Conservation (phyloP, 2,113 vertebrate species). For the Epinephelus cyanopodus region DNA sequence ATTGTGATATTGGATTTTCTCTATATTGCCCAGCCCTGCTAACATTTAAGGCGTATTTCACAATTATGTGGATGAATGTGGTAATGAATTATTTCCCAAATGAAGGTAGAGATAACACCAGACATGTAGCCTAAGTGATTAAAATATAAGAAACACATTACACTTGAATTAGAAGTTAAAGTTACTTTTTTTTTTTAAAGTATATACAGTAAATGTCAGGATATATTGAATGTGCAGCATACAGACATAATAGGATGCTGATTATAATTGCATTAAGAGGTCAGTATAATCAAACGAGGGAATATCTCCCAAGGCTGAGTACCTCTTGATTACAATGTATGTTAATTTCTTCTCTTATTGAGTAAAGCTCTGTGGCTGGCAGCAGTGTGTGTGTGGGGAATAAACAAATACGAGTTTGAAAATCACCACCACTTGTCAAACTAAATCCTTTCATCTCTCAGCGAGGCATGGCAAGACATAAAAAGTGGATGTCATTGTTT, state of each 20-base stretch:
- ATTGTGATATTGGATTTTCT: no score
- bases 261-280: background rate
- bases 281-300: background rate
- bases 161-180: background rate
- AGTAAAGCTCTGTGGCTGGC: constrained; percentile 15
- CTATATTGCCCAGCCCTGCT: no score
- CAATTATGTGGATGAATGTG: background rate
- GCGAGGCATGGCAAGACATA: constrained; percentile 8
- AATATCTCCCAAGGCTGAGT: background rate
- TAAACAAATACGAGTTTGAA: constrained; percentile 38
- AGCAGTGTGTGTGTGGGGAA: background rate
- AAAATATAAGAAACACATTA: background rate
- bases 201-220: background rate
- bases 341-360: constrained; percentile 11
- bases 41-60: no score
- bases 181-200: no score
- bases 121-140: no score
- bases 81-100: background rate
- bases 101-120: background rate
- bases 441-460: constrained; percentile 20
- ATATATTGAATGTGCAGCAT: background rate
- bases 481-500: constrained; percentile 24
- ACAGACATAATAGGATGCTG: no score
- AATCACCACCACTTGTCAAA: constrained; percentile 37
- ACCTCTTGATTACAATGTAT: background rate